A percentile compares a stretch with the other conserved stretches of the same genome.
Evolutionary conservation across 2,797 vertebrate species (phyloP).

Genomic region (Thalassophryne amazonica): DNA sequence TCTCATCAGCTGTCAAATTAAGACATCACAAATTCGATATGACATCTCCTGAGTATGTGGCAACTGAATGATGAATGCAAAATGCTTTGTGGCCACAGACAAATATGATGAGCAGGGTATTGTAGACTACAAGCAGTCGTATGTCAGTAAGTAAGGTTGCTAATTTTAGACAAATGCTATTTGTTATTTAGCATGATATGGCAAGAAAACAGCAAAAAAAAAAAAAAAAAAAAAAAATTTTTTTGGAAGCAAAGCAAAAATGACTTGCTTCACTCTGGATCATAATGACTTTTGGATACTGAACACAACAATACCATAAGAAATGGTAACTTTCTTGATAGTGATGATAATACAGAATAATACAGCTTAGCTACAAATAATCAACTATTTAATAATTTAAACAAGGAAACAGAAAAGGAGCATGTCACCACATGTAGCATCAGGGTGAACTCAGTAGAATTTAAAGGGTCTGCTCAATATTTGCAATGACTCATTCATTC

Average conservation of each 20-base stretch:
- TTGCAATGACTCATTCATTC: conserved; percentile 37
- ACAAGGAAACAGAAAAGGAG: background rate
- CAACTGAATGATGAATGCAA: conserved; percentile 8
- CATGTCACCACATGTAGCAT: conserved; percentile 10
- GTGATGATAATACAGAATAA: background rate
- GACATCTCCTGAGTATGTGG: conserved; percentile 59
- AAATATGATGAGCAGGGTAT: conserved; percentile 12
- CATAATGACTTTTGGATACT: conserved; percentile 16
- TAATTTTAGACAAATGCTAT: conserved; percentile 41
- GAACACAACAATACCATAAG: conserved; percentile 19
- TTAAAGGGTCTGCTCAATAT: conserved; percentile 66
- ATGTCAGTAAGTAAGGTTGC: conserved; percentile 28
- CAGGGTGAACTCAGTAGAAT: conserved; percentile 38
- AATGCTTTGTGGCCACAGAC: conserved; percentile 32
- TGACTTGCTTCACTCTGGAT: conserved; percentile 19
- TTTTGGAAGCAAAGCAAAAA: conserved; percentile 19
- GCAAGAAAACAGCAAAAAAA: conserved; percentile 61
- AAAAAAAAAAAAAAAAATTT: no score
- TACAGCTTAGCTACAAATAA: conserved; percentile 40
- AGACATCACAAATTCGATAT: conserved; percentile 29
- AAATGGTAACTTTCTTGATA: conserved; percentile 16
- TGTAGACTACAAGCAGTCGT: conserved; percentile 46
- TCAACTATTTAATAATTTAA: background rate
- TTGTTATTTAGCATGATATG: conserved; percentile 60
- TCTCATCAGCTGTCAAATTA: conserved; percentile 17